Conservation (phyloP, 2,888 invertebrate species). For the Hirtodrosophila alboralis region DNA sequence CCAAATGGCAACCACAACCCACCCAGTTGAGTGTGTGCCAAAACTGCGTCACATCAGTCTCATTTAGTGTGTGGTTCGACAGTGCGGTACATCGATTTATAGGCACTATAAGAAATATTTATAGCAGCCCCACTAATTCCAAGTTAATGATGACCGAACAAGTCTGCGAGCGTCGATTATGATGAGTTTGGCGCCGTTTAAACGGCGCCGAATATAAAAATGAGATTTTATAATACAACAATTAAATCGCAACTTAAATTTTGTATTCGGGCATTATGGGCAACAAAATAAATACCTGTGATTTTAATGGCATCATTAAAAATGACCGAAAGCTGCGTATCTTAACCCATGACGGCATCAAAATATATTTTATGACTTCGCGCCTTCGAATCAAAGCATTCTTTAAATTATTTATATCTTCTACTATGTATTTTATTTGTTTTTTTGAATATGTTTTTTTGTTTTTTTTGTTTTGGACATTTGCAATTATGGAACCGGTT, state of each 20-base stretch:
- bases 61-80: conserved; percentile 2
- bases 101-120: conserved; percentile 58
- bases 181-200: conserved; percentile 67
- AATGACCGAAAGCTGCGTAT: conserved; percentile 38
- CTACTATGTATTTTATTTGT: conserved; percentile 23
- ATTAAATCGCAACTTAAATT: conserved; percentile 54
- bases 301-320: conserved; percentile 70
- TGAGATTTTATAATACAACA: conserved; percentile 61
- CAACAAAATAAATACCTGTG: conserved; percentile 24
- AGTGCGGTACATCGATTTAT: conserved; percentile 51
- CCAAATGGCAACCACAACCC: conserved; percentile 4
- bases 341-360: conserved; percentile 67
- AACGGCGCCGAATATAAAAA: conserved; percentile 51
- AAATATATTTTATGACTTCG: conserved; percentile 63
- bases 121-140: conserved; percentile 38
- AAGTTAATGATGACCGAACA: conserved; percentile 48
- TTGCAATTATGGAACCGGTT: conserved; percentile 54
- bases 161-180: conserved; percentile 34
- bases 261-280: conserved; percentile 4
- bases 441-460: conserved; percentile 19
- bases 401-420: conserved; percentile 22
- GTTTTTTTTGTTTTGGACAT: conserved; percentile 17
- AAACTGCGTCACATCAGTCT: conserved; percentile 38
- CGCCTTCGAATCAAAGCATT: conserved; percentile 54
- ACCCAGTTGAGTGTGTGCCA: conserved; percentile 28